Evolutionary conservation across 2,797 vertebrate genomes (phyloP), one percentile per base, ranked within the genome.

Genomic region (Gambelia wislizenii): DNA sequence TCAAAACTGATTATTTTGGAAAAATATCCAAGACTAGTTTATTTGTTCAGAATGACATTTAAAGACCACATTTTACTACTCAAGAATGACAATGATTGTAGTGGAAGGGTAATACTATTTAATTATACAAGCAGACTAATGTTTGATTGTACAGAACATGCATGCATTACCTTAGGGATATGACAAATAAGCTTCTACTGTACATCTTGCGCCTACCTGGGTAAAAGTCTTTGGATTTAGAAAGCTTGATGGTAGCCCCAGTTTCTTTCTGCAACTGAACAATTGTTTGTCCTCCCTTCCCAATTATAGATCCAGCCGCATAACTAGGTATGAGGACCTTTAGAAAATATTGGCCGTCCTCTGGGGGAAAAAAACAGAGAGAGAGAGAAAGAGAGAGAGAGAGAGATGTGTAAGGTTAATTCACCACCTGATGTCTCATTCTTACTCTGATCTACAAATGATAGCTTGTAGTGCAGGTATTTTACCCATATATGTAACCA

Each of bases 181-280:
- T 90, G 92, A 94, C 91, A 94, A 96, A 96, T 88, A 95, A 93
- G 88, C 91, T 91, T 87, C 95, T 96, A n/a, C n/a, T n/a, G n/a
- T n/a, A 91, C 95, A 91, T 93, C 95, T 93, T 92, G 91, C 96
- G 96, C 97, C 96, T 98, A 98, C 98, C 98, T 98, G 98, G 98
- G 91, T 98, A 98, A 97, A 98, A 98, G 96, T 98, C 98, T 98
- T 98, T 98, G 98, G 98, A 98, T 97, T 98, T 98, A 96, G 98
- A 98, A 95, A 98, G 97, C 97, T 98, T 98, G 97, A 98, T 98
- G 95, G 97, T 98, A 94, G 98, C 98, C 96, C 98, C 98, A 95
- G 97, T 98, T 96, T 98, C 98, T 97, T 98, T 98, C 96, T 98
- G 98, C 96, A 98, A 97, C 95, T 98, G 98, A 96, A 98, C 98